Conservation (phyloP, 2,888 invertebrate genomes). For the Hirudinaria manillensis region DNA sequence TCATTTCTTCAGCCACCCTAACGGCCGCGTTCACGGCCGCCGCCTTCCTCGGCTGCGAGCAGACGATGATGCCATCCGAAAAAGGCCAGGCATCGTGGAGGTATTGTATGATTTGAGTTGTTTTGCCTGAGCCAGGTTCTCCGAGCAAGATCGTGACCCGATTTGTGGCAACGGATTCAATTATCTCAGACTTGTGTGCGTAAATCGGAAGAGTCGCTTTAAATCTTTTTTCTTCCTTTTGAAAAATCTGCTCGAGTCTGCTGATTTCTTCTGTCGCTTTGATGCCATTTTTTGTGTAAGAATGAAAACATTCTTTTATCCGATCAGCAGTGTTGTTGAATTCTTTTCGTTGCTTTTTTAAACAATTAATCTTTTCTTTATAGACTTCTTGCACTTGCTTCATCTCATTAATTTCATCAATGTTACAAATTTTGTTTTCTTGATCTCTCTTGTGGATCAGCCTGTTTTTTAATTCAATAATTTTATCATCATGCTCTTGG, state of each 20-base stretch:
- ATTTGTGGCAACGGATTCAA: slow-evolving; percentile 42
- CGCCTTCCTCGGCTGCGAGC: slow-evolving; percentile 54
- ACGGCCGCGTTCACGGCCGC: slow-evolving; percentile 51
- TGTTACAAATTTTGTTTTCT: background rate
- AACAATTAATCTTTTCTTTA: slow-evolving; percentile 40
- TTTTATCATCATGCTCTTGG: background rate
- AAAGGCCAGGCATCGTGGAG: slow-evolving; percentile 45
- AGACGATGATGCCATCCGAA: slow-evolving; percentile 45
- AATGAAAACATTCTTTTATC: background rate
- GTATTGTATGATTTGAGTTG: slow-evolving; percentile 53
- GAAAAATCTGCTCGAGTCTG: slow-evolving; percentile 40
- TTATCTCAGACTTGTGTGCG: slow-evolving; percentile 44
- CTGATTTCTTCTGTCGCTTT: background rate
- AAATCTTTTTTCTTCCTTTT: slow-evolving; percentile 43
- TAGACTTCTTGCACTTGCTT: background rate
- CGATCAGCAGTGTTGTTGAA: slow-evolving; percentile 37
- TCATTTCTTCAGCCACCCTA: slow-evolving; percentile 50
- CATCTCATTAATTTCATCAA: background rate
- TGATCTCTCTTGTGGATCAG: background rate
- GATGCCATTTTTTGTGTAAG: background rate
- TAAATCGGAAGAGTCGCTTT: slow-evolving; percentile 47
- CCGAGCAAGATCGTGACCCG: slow-evolving; percentile 49
- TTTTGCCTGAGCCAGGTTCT: slow-evolving; percentile 55
- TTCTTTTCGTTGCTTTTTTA: slow-evolving; percentile 40
- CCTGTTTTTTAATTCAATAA: too few relatives aligned